A percentile compares a stretch with the other conserved stretches of the same genome.
These are phyloP conservation scores for Poeciliopsis occidentalis DNA, from an alignment of 2,113 vertebrate species.

Conservation along the genomic window DNA sequence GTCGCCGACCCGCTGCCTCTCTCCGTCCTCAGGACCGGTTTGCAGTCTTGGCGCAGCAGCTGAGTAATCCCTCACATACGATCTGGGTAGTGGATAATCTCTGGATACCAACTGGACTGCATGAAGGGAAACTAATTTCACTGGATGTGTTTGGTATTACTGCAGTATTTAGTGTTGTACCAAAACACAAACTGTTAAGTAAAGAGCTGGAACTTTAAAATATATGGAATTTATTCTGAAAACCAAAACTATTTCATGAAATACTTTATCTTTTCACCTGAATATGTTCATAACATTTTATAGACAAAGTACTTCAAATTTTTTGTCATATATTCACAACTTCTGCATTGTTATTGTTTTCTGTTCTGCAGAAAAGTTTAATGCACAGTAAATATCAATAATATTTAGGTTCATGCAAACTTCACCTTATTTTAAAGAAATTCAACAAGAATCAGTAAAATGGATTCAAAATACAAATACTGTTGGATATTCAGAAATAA, in stretches of 20 bases:
- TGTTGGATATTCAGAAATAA: background rate
- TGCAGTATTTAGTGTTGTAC: background rate
- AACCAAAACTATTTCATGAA: background rate
- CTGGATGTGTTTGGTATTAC: background rate
- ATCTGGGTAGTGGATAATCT: slow-evolving; percentile 65
- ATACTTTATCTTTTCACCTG: too few species aligned
- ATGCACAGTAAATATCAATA: too few species aligned
- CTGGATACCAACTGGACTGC: slow-evolving; percentile 42
- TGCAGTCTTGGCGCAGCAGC: slow-evolving; percentile 24
- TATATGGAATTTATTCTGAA: background rate
- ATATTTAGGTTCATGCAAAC: too few species aligned
- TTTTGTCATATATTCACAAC: too few species aligned
- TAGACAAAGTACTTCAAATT: too few species aligned
- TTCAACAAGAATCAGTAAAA: too few species aligned
- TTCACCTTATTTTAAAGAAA: too few species aligned
- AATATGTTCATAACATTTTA: too few species aligned
- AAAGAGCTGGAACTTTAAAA: background rate
- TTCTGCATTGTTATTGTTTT: too few species aligned
- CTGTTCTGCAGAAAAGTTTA: too few species aligned
- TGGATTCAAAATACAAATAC: background rate
- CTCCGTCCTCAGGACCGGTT: slow-evolving; percentile 25
- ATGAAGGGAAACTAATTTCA: slow-evolving; percentile 16
- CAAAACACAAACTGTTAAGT: background rate
- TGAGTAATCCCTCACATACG: slow-evolving; percentile 65
- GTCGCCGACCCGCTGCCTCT: background rate